A percentile compares a stretch with the other conserved stretches of the same genome.
Conservation (phyloP, 2,797 vertebrate species). For the Eutrigla gurnardus region DNA sequence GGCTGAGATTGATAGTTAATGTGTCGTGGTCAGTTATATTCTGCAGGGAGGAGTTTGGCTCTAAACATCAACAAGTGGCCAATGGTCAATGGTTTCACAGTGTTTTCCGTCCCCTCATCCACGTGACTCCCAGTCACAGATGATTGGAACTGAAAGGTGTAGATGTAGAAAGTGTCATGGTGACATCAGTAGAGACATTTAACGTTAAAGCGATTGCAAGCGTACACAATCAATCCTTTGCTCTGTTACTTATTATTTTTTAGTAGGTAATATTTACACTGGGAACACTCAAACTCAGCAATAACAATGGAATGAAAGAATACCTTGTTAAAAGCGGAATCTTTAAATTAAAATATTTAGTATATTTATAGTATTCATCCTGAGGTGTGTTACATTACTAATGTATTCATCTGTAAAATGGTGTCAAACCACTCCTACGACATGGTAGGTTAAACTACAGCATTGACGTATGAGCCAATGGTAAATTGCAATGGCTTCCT, state of each 20-base stretch:
- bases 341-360: not conserved
- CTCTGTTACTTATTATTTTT: not conserved
- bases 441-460: not conserved
- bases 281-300: not conserved
- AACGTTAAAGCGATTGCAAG: constrained; percentile 5
- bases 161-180: constrained; percentile 15
- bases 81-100: constrained; percentile 53
- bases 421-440: not conserved
- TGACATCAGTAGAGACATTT: constrained; percentile 24
- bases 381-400: constrained; percentile 1
- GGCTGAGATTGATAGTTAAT: constrained; percentile 77
- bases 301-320: not conserved
- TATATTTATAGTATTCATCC: not conserved
- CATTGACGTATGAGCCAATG: not conserved
- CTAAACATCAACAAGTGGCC: constrained; percentile 63
- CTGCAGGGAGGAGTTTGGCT: constrained; percentile 77
- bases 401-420: not conserved
- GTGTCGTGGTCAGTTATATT: constrained; percentile 76
- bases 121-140: constrained; percentile 26
- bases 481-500: not conserved
- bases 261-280: too few relatives aligned
- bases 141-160: constrained; percentile 19
- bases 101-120: constrained; percentile 29
- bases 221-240: not conserved
- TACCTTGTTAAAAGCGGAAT: not conserved